A percentile compares a stretch with the other conserved stretches of the same genome.
phyloP scores from a whole-genome alignment of 2,797 vertebrate genomes.

The Scolopax bukidnonensis region DNA sequence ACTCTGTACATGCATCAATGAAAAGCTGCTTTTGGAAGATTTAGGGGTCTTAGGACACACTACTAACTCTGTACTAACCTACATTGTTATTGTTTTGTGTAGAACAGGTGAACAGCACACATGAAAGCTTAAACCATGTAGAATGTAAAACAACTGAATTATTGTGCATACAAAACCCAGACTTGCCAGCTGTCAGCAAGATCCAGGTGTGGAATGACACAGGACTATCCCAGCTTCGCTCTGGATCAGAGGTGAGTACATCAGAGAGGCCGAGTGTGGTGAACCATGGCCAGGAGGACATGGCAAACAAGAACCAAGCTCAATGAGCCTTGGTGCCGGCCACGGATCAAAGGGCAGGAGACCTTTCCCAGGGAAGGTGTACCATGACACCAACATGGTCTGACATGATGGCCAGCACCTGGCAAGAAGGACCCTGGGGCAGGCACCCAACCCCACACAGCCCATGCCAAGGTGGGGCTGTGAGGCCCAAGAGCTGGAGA shows the following conservation, averaged over 20 bases:
- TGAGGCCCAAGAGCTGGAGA: rapidly evolving
- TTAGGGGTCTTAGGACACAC: too few relatives aligned
- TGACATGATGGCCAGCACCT: rapidly evolving
- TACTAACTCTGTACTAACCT: neutral
- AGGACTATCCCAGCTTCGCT: neutral
- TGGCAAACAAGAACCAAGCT: rapidly evolving
- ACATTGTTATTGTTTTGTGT: neutral
- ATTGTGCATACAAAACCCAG: rapidly evolving
- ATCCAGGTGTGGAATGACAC: neutral
- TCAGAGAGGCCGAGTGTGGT: rapidly evolving
- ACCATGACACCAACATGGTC: neutral
- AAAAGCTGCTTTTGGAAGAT: neutral
- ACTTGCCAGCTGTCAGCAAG: neutral
- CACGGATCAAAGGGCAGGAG: too few relatives aligned
- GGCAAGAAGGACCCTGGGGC: neutral
- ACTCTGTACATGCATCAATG: neutral
- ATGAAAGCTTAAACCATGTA: neutral
- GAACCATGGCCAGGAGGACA: neutral
- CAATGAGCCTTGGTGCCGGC: rapidly evolving
- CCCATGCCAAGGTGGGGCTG: neutral
- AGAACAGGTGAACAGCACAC: rapidly evolving
- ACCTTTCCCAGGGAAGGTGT: neutral
- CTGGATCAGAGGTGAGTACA: too few relatives aligned
- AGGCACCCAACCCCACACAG: too few relatives aligned
- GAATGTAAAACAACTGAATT: neutral